Evolutionary conservation across 1,140 invertebrate genomes (phyloP).

Genomic region (Dendrolimus punctatus): DNA sequence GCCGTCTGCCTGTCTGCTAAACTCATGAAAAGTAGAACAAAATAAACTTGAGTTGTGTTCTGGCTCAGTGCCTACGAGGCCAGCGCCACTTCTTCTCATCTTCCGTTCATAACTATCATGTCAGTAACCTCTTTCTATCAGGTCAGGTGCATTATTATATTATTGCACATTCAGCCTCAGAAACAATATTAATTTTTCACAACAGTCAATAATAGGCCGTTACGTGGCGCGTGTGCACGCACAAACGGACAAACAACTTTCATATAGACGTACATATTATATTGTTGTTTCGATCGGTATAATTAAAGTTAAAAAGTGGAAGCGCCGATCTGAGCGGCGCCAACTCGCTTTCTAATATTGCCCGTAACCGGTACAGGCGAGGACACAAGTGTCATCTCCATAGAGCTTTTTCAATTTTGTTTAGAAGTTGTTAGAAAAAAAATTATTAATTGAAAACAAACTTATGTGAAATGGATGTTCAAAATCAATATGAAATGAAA

Average conservation of each 20-base stretch:
- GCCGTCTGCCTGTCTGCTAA: too few species aligned
- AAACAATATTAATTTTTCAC: background rate
- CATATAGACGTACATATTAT: constrained; percentile 18
- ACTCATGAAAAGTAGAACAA: too few species aligned
- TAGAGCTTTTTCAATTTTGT: constrained; percentile 1
- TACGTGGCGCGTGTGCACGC: constrained; percentile 2
- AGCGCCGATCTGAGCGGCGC: constrained; percentile 15
- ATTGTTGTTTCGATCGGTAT: constrained; percentile 23
- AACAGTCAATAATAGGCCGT: background rate
- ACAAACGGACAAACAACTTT: constrained; percentile 27
- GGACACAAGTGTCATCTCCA: constrained; percentile 1
- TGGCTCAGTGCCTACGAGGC: too few species aligned
- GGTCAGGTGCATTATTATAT: too few species aligned
- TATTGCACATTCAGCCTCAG: too few species aligned
- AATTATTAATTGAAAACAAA: background rate
- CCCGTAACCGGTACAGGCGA: constrained; percentile 13
- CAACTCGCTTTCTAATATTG: constrained; percentile 28
- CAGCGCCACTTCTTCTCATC: too few species aligned
- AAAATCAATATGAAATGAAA: too few species aligned
- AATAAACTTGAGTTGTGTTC: too few species aligned
- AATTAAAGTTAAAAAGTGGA: constrained; percentile 29
- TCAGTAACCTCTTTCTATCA: too few species aligned
- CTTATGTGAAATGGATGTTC: too few species aligned
- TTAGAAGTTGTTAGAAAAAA: background rate
- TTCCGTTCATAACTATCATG: too few species aligned